Percentiles rank a stretch among this genome's conserved stretches.
These are phyloP conservation scores for Echinops telfairi DNA, from an alignment of 2,113 vertebrate genomes.

Conservation along the genomic window DNA sequence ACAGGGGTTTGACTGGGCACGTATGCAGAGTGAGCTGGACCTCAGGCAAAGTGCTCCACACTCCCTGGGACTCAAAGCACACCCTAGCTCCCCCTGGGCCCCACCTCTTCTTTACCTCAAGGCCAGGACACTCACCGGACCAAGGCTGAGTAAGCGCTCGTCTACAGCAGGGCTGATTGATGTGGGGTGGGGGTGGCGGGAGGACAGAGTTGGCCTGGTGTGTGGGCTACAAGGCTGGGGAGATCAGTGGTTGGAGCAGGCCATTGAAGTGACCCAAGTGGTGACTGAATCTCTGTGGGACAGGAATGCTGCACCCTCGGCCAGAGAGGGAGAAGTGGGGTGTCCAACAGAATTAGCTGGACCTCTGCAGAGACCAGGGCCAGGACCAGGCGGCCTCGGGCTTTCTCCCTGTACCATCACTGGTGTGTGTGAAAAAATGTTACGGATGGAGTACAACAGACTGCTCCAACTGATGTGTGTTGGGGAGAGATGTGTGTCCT, in stretches of 20 bases:
- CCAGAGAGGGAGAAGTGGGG: neutral
- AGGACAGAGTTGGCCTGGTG: neutral
- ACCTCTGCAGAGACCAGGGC: neutral
- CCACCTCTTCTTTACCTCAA: neutral
- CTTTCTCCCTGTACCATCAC: neutral
- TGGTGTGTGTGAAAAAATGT: neutral
- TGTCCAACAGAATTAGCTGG: neutral
- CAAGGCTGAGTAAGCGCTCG: neutral
- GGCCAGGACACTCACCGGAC: neutral
- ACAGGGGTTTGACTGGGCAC: neutral
- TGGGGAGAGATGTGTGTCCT: conserved; percentile 44
- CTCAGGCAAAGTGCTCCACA: neutral
- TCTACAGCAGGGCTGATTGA: neutral
- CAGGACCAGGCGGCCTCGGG: neutral
- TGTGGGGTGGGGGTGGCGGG: neutral
- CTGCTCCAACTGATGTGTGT: conserved; percentile 18
- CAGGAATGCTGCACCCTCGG: neutral
- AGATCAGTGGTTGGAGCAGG: neutral
- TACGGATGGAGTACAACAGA: conserved; percentile 33
- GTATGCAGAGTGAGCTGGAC: neutral
- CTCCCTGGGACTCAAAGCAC: neutral
- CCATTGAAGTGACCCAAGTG: neutral
- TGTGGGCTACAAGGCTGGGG: neutral
- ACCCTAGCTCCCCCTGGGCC: neutral
- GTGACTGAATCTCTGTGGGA: neutral